A percentile compares a stretch with the other conserved stretches of the same genome.
Conservation (phyloP, 2,113 vertebrate genomes). For the Oreotrochilus melanogaster region DNA sequence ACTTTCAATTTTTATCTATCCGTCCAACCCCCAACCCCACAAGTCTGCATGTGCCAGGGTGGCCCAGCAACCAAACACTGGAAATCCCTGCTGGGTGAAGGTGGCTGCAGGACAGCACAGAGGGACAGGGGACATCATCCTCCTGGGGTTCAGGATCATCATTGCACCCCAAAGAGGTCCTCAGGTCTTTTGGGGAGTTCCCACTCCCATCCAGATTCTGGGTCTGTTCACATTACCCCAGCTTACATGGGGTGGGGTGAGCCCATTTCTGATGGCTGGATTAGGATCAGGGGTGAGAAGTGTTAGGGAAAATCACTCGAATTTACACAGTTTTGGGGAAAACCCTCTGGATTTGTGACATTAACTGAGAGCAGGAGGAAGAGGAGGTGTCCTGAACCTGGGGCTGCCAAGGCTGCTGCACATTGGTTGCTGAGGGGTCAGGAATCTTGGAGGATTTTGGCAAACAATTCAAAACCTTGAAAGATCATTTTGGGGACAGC, state of each 20-base stretch:
- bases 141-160: background rate
- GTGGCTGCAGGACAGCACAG: fast-evolving
- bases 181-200: background rate
- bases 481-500: background rate
- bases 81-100: background rate
- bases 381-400: background rate
- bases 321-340: background rate
- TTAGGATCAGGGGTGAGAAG: background rate
- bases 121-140: background rate
- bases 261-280: fast-evolving
- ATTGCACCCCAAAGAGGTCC: background rate
- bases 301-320: background rate
- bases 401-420: background rate
- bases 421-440: fast-evolving
- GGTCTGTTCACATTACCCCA: fast-evolving
- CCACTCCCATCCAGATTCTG: fast-evolving
- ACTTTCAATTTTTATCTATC: background rate
- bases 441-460: background rate
- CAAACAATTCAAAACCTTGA: background rate
- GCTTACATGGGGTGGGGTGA: background rate
- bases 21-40: fast-evolving
- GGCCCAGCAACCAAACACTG: fast-evolving
- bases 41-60: too few relatives aligned
- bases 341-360: background rate
- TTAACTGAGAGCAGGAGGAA: background rate